Evolutionary conservation across 2,888 invertebrate genomes (phyloP).

Genomic region (Fragum sueziense): DNA sequence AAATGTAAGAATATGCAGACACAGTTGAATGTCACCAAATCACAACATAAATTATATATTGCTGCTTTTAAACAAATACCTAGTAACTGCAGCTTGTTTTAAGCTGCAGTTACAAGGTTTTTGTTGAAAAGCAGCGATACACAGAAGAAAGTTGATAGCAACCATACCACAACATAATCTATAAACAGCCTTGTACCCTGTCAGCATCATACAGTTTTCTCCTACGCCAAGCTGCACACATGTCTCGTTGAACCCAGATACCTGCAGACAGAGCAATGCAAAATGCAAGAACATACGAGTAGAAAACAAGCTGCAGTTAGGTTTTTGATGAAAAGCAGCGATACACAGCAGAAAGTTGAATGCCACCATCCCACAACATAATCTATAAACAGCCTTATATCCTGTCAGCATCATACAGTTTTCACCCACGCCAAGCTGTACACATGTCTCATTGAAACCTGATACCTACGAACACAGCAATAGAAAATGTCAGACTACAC

Average conservation of each 20-base stretch:
- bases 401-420: slow-evolving; percentile 81
- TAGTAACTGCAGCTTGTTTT: too few relatives aligned
- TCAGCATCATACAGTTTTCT: slow-evolving; percentile 79
- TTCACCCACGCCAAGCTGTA: slow-evolving; percentile 75
- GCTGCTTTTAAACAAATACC: too few relatives aligned
- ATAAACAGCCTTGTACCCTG: slow-evolving; percentile 83
- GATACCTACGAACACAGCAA: too few relatives aligned
- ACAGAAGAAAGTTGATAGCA: slow-evolving; percentile 80
- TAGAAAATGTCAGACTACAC: slow-evolving; percentile 79
- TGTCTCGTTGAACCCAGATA: slow-evolving; percentile 80
- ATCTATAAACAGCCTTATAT: slow-evolving; percentile 83
- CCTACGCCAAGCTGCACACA: slow-evolving; percentile 79
- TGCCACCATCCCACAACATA: slow-evolving; percentile 81
- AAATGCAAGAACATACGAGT: too few relatives aligned
- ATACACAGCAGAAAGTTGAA: slow-evolving; percentile 81
- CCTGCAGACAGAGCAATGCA: too few relatives aligned
- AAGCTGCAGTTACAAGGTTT: too few relatives aligned
- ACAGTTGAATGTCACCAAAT: too few relatives aligned
- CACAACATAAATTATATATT: too few relatives aligned
- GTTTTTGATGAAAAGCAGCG: slow-evolving; percentile 77
- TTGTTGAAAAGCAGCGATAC: slow-evolving; percentile 78
- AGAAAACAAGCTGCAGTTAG: too few relatives aligned
- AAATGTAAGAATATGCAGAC: background rate
- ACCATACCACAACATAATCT: slow-evolving; percentile 82
- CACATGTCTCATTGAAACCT: slow-evolving; percentile 81